These are phyloP conservation scores for Microcebus ravelobensis DNA, from an alignment of 2,113 vertebrate genomes.

Conservation along the genomic window DNA sequence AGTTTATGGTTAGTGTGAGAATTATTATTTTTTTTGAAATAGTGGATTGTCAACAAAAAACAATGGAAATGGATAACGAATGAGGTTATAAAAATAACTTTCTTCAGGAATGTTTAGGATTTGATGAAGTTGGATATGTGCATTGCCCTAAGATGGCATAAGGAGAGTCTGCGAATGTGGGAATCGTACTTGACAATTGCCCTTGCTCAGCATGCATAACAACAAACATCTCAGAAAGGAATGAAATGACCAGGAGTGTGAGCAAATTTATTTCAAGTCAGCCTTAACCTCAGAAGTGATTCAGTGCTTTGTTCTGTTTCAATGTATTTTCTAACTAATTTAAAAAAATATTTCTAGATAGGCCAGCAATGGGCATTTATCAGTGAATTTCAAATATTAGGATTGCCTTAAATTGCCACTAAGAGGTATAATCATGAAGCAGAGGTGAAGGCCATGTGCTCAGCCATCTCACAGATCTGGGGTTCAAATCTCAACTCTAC, in stretches of 20 bases:
- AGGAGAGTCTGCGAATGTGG: neutral
- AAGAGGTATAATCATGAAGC: neutral
- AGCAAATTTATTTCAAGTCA: slow-evolving; percentile 11
- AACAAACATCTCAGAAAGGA: neutral
- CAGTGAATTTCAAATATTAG: neutral
- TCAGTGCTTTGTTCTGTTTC: neutral
- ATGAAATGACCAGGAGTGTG: neutral
- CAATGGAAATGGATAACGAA: neutral
- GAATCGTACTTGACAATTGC: neutral
- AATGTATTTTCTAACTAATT: slow-evolving; percentile 1
- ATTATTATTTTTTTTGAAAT: slow-evolving; percentile 23
- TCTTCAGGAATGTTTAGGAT: neutral
- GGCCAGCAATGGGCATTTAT: neutral
- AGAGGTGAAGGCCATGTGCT: neutral
- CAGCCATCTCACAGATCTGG: neutral
- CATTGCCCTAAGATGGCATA: neutral
- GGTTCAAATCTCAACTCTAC: neutral
- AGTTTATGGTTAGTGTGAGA: neutral
- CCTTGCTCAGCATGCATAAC: neutral
- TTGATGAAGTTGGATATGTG: neutral
- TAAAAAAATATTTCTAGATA: neutral
- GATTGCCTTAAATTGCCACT: neutral
- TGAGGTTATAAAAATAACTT: neutral
- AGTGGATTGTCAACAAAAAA: neutral
- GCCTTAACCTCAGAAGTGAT: neutral